These are phyloP conservation scores for Hermaeophaga mercurialis DNA, from an alignment of 2,888 invertebrate species.

Conservation along the genomic window DNA sequence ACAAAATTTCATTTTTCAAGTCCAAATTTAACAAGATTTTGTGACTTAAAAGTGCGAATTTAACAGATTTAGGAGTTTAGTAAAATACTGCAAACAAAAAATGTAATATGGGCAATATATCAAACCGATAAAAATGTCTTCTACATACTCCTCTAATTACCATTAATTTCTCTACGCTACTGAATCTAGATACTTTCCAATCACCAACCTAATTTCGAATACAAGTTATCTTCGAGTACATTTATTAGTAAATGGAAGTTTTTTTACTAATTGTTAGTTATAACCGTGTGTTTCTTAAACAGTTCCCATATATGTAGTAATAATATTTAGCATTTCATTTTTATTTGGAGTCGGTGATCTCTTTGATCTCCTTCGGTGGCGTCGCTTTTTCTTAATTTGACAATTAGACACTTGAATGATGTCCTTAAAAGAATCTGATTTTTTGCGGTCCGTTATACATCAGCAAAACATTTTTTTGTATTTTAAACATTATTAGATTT, in stretches of 20 bases:
- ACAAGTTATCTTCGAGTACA: conserved; percentile 21
- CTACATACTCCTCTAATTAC: neutral
- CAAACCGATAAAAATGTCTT: too few species aligned
- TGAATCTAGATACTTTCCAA: conserved; percentile 20
- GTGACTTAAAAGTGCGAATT: too few species aligned
- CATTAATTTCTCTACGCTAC: neutral
- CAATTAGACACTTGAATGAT: neutral
- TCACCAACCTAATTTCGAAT: conserved; percentile 27
- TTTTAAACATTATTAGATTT: too few species aligned
- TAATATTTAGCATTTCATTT: neutral
- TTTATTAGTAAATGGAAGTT: conserved; percentile 22
- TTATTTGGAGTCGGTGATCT: neutral
- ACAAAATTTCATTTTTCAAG: too few species aligned
- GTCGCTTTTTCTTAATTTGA: neutral
- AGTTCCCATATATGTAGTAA: conserved; percentile 5
- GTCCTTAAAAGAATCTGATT: too few species aligned
- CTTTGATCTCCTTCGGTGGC: neutral
- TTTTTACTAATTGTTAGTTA: conserved; percentile 18
- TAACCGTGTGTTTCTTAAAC: conserved; percentile 1
- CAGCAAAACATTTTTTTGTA: too few species aligned
- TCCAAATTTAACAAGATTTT: too few species aligned
- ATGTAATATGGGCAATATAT: too few species aligned
- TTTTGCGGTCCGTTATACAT: too few species aligned
- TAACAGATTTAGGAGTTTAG: too few species aligned
- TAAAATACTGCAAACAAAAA: too few species aligned